Conservation (phyloP, 2,797 vertebrate species). For the Nannoperca australis region DNA sequence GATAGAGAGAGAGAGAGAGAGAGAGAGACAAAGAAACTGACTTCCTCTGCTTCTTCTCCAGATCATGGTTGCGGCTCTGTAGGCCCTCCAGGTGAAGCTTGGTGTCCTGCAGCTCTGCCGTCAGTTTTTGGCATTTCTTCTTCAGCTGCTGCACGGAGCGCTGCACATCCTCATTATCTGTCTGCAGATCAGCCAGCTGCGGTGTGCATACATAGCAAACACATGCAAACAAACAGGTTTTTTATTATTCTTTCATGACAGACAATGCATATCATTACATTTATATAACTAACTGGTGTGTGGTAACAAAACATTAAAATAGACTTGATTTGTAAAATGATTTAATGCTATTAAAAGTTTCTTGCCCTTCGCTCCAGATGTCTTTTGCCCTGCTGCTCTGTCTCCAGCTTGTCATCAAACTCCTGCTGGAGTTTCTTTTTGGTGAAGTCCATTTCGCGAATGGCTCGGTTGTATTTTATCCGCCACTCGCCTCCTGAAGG, state of each 20-base stretch:
- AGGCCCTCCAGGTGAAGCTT: conserved; percentile 96
- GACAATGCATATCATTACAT: conserved; percentile 17
- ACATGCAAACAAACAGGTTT: conserved; percentile 9
- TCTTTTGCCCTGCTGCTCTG: conserved; percentile 94
- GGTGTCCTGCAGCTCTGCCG: conserved; percentile 95
- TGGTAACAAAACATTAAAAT: conserved; percentile 1
- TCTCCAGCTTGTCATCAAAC: conserved; percentile 96
- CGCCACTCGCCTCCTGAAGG: conserved; percentile 93
- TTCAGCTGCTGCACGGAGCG: conserved; percentile 93
- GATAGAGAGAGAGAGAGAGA: not conserved
- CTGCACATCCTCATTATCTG: conserved; percentile 94
- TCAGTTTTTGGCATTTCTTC: conserved; percentile 95
- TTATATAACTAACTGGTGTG: conserved; percentile 30
- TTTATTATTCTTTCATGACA: conserved; percentile 25
- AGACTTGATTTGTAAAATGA: not conserved
- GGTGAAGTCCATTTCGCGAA: conserved; percentile 94
- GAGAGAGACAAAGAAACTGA: conserved; percentile 75
- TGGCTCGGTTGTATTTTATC: conserved; percentile 93
- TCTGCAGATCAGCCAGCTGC: conserved; percentile 93
- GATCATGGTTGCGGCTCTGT: conserved; percentile 96
- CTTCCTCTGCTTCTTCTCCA: conserved; percentile 99
- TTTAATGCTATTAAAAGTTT: conserved; percentile 12
- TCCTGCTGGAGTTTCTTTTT: conserved; percentile 97
- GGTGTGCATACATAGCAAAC: conserved; percentile 56
- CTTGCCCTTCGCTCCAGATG: conserved; percentile 93